Evolutionary conservation across 2,113 vertebrate genomes (phyloP).

Genomic region (Nanorana parkeri): DNA sequence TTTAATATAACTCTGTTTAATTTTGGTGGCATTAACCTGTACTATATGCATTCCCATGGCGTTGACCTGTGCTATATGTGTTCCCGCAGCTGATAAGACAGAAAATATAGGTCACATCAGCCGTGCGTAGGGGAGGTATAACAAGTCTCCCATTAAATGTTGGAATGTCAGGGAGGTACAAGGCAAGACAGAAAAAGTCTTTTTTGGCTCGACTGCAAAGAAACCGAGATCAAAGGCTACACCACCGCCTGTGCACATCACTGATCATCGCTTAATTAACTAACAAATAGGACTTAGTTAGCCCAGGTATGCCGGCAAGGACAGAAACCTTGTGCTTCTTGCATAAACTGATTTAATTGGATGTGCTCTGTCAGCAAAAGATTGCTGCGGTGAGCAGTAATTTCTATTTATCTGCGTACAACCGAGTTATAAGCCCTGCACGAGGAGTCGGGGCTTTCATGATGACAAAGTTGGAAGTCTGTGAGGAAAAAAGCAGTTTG

Average conservation of each 20-base stretch:
- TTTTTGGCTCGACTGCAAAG: conserved; percentile 16
- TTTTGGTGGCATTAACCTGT: conserved; percentile 2
- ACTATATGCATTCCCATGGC: too few species aligned
- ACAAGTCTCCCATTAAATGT: conserved; percentile 13
- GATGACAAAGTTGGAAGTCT: too few species aligned
- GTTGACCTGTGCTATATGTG: background rate
- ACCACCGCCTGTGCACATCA: background rate
- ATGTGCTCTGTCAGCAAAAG: conserved; percentile 21
- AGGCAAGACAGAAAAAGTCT: conserved; percentile 7
- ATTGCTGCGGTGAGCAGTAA: background rate
- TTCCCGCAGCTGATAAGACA: background rate
- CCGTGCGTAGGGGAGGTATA: background rate
- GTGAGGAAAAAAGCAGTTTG: too few species aligned
- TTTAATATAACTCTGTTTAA: background rate
- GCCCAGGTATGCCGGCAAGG: background rate
- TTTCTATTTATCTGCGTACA: too few species aligned
- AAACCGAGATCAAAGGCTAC: conserved; percentile 34
- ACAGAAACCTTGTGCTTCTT: background rate
- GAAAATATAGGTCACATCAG: background rate
- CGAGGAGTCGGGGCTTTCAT: too few species aligned
- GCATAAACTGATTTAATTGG: conserved; percentile 25
- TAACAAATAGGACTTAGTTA: conserved; percentile 28
- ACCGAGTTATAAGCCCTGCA: too few species aligned
- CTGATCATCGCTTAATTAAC: conserved; percentile 32
- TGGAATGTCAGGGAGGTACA: conserved; percentile 5